Evolutionary conservation across 2,888 invertebrate species (phyloP).

Genomic region (Morpho helenor): DNA sequence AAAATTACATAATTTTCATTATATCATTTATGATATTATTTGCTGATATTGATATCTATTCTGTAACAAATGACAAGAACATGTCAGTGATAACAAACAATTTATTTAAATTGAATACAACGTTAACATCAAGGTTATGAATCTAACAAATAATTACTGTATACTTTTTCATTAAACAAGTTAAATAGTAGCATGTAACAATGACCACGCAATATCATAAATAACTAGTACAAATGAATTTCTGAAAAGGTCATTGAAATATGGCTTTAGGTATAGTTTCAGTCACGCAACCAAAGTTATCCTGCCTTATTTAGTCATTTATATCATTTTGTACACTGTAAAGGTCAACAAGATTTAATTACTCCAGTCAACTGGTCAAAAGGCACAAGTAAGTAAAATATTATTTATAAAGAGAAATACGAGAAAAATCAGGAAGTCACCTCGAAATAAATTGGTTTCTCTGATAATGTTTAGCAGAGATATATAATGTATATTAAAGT

Average conservation of each 20-base stretch:
- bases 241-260: conserved; percentile 75
- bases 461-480: too few species aligned
- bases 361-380: not conserved
- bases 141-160: conserved; percentile 15
- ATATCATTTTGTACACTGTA: conserved; percentile 28
- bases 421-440: too few species aligned
- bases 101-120: conserved; percentile 1
- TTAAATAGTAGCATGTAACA: conserved; percentile 44
- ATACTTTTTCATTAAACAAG: conserved; percentile 38
- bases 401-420: too few species aligned
- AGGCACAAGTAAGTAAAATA: too few species aligned
- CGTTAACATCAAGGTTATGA: conserved; percentile 1
- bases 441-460: too few species aligned
- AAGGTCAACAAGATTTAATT: not conserved
- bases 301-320: conserved; percentile 50
- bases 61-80: too few species aligned
- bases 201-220: conserved; percentile 56
- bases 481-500: too few species aligned
- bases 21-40: too few species aligned
- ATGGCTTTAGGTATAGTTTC: conserved; percentile 63
- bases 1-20: too few species aligned
- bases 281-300: conserved; percentile 65
- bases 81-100: not conserved
- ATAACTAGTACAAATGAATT: conserved; percentile 65
- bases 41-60: too few species aligned